phyloP scores from a whole-genome alignment of 1,140 invertebrate genomes.

The Ctenoplectra terminalis region DNA sequence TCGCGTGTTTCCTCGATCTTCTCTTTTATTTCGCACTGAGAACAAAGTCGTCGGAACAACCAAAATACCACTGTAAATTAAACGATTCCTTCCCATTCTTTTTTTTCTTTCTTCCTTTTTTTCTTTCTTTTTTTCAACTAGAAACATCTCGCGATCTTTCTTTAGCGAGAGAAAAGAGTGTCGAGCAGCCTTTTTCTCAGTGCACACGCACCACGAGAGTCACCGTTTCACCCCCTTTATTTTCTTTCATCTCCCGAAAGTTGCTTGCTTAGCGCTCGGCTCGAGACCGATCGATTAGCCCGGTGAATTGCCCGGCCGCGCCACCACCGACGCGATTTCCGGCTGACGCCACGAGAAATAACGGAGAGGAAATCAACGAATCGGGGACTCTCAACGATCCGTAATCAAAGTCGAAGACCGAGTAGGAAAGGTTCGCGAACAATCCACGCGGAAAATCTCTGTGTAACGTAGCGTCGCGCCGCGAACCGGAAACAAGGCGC shows the following conservation, averaged over 20 bases:
- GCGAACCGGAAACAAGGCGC: conserved; percentile 23
- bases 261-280: neutral
- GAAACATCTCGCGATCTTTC: no score
- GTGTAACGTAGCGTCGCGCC: neutral
- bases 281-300: neutral
- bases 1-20: conserved; percentile 18
- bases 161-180: neutral
- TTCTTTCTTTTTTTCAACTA: neutral
- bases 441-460: neutral
- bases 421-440: neutral
- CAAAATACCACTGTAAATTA: no score
- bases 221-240: neutral
- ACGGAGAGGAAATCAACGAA: neutral
- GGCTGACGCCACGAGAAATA: neutral
- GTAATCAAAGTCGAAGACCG: neutral
- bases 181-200: neutral
- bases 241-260: neutral
- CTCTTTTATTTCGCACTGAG: neutral
- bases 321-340: conserved; percentile 10
- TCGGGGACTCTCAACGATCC: neutral
- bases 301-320: neutral
- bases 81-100: no score
- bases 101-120: neutral
- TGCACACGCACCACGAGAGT: neutral
- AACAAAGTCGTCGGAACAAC: no score